phyloP scores from a whole-genome alignment of 2,113 vertebrate genomes.

The Ciconia stormi region DNA sequence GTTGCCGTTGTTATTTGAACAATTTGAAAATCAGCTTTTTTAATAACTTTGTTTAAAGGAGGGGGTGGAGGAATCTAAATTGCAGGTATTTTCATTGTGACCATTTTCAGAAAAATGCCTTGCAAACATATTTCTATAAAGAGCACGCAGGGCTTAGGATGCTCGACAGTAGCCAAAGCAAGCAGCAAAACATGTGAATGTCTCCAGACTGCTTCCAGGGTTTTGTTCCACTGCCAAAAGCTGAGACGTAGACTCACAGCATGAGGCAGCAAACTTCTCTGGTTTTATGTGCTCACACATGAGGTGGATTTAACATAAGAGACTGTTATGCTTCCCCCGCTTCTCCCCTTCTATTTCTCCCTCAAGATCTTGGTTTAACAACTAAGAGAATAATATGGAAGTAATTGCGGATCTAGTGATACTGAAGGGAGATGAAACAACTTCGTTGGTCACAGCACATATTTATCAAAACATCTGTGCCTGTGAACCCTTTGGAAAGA shows the following conservation, averaged over 20 bases:
- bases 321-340: rapidly evolving
- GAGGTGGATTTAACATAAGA: constrained; percentile 15
- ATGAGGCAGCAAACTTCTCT: constrained; percentile 54
- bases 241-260: constrained; percentile 26
- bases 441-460: neutral
- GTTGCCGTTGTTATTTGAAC: neutral
- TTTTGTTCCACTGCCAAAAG: constrained; percentile 53
- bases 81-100: neutral
- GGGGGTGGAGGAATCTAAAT: neutral
- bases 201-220: constrained; percentile 48
- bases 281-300: neutral
- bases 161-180: constrained; percentile 40
- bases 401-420: neutral
- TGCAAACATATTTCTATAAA: neutral
- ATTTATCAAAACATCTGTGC: neutral
- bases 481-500: neutral
- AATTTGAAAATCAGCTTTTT: constrained; percentile 2
- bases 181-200: constrained; percentile 34
- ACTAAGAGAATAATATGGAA: neutral
- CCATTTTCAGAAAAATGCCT: neutral
- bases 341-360: neutral
- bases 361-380: neutral
- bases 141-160: neutral
- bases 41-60: neutral
- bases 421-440: constrained; percentile 1